Percentiles rank a stretch among this genome's conserved stretches.
phyloP scores from a whole-genome alignment of 2,888 invertebrate species.

The Erannis defoliaria region DNA sequence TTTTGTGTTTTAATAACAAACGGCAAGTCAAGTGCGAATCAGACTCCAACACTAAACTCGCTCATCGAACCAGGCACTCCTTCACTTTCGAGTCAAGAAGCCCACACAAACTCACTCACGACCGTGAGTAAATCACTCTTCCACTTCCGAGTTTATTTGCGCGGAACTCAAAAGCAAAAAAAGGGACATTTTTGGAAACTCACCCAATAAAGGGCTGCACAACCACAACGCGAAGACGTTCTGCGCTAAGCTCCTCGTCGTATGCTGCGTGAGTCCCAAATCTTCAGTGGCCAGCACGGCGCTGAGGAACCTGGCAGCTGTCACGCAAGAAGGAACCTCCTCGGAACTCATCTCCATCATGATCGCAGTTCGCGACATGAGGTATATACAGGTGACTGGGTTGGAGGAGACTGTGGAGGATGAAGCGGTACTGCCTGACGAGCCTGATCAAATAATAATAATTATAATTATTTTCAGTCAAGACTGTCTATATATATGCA shows the following conservation, averaged over 20 bases:
- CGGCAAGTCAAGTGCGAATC: no score
- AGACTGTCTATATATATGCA: no score
- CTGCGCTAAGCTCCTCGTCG: conserved; percentile 91
- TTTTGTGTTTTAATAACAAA: no score
- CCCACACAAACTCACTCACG: no score
- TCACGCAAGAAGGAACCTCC: conserved; percentile 74
- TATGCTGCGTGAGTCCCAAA: conserved; percentile 90
- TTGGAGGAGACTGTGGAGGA: conserved; percentile 77
- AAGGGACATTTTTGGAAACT: conserved; percentile 31
- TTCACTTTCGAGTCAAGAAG: no score
- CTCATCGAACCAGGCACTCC: no score
- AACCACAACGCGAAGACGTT: conserved; percentile 98
- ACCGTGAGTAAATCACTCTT: no score
- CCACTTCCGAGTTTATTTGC: no score
- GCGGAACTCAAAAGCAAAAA: not conserved
- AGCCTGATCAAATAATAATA: conserved; percentile 56
- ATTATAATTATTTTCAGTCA: not conserved
- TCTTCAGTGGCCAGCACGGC: conserved; percentile 87
- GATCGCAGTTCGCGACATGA: conserved; percentile 93
- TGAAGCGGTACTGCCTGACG: conserved; percentile 79
- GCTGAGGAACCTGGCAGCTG: conserved; percentile 72
- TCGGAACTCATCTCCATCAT: conserved; percentile 91
- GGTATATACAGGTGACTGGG: conserved; percentile 91
- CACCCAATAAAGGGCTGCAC: conserved; percentile 95
- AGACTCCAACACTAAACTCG: no score